Percentiles rank a stretch among this genome's conserved stretches.
Conservation (phyloP, 2,113 vertebrate species). For the Psettodes erumei region DNA sequence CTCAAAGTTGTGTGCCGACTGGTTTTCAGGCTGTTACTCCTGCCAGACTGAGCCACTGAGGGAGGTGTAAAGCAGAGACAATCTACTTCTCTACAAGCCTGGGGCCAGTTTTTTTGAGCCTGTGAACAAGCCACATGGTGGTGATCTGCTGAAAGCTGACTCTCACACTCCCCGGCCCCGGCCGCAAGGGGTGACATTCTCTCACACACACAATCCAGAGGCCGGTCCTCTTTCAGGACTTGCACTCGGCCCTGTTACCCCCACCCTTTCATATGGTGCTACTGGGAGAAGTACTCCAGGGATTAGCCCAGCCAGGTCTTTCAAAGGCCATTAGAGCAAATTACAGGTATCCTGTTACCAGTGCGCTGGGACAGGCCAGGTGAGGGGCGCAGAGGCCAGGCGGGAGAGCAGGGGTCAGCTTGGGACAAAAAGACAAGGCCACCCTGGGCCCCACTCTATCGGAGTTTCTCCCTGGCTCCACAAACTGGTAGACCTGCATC, state of each 20-base stretch:
- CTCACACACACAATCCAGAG: constrained; percentile 79
- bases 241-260: constrained; percentile 73
- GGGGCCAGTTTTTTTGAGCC: constrained; percentile 50
- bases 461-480: constrained; percentile 75
- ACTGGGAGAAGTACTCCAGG: constrained; percentile 82
- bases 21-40: constrained; percentile 11
- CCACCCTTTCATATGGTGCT: constrained; percentile 77
- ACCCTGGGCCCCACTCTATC: constrained; percentile 77
- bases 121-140: constrained; percentile 74
- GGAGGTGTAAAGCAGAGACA: constrained; percentile 64
- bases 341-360: constrained; percentile 87
- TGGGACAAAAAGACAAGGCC: constrained; percentile 83
- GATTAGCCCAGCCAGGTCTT: constrained; percentile 85
- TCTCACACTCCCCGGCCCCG: constrained; percentile 65
- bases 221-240: constrained; percentile 81
- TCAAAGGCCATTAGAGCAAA: constrained; percentile 87
- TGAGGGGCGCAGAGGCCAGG: constrained; percentile 84
- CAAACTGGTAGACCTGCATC: constrained; percentile 71
- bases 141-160: constrained; percentile 78
- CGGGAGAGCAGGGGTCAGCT: constrained; percentile 84
- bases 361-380: constrained; percentile 82
- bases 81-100: constrained; percentile 51
- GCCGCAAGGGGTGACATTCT: constrained; percentile 80
- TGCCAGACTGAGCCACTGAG: constrained; percentile 41
- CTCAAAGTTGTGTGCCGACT: constrained; percentile 1